Evolutionary conservation across 23 tunicate species (phyloP).

Genomic region (Corella eumyota): DNA sequence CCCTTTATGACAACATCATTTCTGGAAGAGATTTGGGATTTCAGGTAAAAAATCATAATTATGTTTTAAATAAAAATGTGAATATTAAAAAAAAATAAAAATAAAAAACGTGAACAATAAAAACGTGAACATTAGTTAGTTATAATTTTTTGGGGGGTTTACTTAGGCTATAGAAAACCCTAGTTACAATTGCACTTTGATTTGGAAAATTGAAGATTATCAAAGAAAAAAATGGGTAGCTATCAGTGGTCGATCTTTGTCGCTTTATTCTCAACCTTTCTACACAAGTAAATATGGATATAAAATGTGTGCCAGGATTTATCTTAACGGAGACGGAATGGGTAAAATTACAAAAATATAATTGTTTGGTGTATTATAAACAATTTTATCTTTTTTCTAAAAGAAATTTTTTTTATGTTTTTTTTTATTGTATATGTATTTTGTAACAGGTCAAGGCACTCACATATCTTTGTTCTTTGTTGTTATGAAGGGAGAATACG

Average conservation of each 20-base stretch:
- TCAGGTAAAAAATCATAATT: too few relatives aligned
- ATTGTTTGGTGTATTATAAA: too few relatives aligned
- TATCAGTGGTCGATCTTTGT: constrained; percentile 49
- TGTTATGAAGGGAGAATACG: constrained; percentile 94
- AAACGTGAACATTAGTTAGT: too few relatives aligned
- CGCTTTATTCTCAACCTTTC: constrained; percentile 88
- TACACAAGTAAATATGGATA: constrained; percentile 83
- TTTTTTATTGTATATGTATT: neutral
- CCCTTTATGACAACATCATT: constrained; percentile 69
- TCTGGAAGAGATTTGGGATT: constrained; percentile 69
- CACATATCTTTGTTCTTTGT: constrained; percentile 91
- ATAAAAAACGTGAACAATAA: too few relatives aligned
- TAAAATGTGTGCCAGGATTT: constrained; percentile 88
- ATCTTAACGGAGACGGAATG: constrained; percentile 91
- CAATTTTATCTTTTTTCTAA: too few relatives aligned
- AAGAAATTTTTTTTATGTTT: too few relatives aligned
- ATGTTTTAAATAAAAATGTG: too few relatives aligned
- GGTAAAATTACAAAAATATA: too few relatives aligned
- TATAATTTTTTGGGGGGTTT: neutral
- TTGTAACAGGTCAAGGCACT: constrained; percentile 65
- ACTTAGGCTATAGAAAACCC: constrained; percentile 66
- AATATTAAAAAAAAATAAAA: too few relatives aligned
- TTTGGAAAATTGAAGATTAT: constrained; percentile 74
- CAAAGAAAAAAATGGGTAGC: constrained; percentile 55
- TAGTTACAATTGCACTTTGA: constrained; percentile 51